Evolutionary conservation across 2,888 invertebrate genomes (phyloP).

Genomic region (Stenoptilia bipunctidactyla): DNA sequence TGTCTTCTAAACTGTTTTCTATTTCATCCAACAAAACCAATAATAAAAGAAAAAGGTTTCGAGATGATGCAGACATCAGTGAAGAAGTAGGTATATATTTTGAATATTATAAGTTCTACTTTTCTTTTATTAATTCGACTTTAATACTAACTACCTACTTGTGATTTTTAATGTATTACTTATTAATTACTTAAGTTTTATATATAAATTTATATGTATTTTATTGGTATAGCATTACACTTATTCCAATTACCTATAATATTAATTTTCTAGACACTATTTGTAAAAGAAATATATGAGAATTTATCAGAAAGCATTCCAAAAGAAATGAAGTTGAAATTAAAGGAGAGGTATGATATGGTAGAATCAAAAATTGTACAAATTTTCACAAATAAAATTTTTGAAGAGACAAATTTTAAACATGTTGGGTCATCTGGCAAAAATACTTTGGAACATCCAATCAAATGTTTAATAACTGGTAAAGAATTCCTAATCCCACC

Average conservation of each 20-base stretch:
- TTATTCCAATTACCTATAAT: slow-evolving; percentile 1
- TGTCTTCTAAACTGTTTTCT: too few relatives aligned
- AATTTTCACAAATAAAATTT: slow-evolving; percentile 30
- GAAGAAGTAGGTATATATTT: slow-evolving; percentile 45
- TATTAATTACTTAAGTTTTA: too few relatives aligned
- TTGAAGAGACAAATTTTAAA: slow-evolving; percentile 37
- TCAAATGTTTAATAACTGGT: slow-evolving; percentile 55
- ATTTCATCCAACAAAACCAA: too few relatives aligned
- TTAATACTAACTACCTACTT: too few relatives aligned
- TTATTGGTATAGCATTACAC: too few relatives aligned
- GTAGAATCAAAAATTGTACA: slow-evolving; percentile 34
- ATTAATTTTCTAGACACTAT: slow-evolving; percentile 28
- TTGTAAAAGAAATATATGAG: slow-evolving; percentile 29
- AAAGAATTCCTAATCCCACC: slow-evolving; percentile 76
- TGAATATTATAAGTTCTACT: too few relatives aligned
- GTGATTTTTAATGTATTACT: too few relatives aligned
- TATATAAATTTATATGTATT: too few relatives aligned
- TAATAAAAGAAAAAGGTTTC: slow-evolving; percentile 13
- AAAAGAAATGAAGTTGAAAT: slow-evolving; percentile 17
- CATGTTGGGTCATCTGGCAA: slow-evolving; percentile 55
- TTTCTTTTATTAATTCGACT: too few relatives aligned
- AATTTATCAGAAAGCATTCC: slow-evolving; percentile 25
- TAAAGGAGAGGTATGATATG: slow-evolving; percentile 27
- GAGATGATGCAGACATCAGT: slow-evolving; percentile 3
- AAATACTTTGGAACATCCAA: slow-evolving; percentile 62